Evolutionary conservation across 2,888 invertebrate species (phyloP).

Genomic region (Stenodera caucasica): DNA sequence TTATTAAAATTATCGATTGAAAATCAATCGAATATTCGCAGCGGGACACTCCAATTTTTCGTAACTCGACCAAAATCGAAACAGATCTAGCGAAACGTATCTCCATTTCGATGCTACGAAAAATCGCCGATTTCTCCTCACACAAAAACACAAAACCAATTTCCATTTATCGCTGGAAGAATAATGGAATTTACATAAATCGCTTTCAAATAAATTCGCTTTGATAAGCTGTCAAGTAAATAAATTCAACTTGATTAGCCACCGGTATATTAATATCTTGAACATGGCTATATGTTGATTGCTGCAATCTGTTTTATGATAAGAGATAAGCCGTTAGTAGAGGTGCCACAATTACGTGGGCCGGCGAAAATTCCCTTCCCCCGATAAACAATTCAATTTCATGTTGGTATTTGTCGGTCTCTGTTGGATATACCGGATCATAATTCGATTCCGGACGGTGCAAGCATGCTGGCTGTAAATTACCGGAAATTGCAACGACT

Average conservation of each 20-base stretch:
- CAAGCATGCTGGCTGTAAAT: constrained; percentile 33
- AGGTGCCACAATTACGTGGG: background rate
- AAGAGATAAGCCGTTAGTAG: constrained; percentile 1
- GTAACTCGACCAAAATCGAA: too few species aligned
- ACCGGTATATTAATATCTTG: constrained; percentile 6
- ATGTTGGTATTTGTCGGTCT: background rate
- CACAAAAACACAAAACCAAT: background rate
- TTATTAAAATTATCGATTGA: too few species aligned
- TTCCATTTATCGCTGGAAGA: background rate
- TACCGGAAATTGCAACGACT: constrained; percentile 33
- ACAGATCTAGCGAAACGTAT: too few species aligned
- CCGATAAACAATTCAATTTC: too few species aligned
- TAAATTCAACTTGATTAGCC: constrained; percentile 2
- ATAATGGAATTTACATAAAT: background rate
- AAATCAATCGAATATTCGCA: too few species aligned
- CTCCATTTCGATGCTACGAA: too few species aligned
- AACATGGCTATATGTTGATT: background rate
- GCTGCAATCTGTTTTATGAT: background rate
- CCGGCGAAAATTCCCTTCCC: too few species aligned
- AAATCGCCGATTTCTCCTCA: background rate
- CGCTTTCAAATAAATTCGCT: background rate
- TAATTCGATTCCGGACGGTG: constrained; percentile 34
- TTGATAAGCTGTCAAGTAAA: constrained; percentile 6
- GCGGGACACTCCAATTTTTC: too few species aligned
- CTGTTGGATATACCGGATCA: constrained; percentile 12